phyloP scores from a whole-genome alignment of 2,888 invertebrate species.

The Aphrophora alni region DNA sequence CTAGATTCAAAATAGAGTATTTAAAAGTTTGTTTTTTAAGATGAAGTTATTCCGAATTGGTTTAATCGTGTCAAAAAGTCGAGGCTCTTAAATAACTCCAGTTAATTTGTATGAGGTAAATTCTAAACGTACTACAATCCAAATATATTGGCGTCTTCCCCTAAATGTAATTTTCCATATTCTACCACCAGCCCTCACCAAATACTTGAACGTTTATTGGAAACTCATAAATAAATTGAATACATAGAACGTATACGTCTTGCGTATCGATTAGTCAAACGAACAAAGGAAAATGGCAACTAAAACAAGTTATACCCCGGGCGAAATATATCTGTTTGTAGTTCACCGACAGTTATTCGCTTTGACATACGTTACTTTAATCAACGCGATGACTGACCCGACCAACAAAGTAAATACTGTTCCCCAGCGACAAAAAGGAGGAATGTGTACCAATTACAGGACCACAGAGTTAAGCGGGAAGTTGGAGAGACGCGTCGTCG shows the following conservation, averaged over 20 bases:
- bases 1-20: too few relatives aligned
- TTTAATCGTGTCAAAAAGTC: too few relatives aligned
- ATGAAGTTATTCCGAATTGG: too few relatives aligned
- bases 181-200: too few relatives aligned
- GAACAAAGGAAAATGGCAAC: not conserved
- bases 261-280: not conserved
- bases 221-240: too few relatives aligned
- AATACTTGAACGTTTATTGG: too few relatives aligned
- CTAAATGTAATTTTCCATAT: too few relatives aligned
- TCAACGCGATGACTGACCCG: conserved; percentile 3
- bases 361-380: conserved; percentile 2
- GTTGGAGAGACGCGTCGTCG: not conserved
- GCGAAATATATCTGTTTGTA: not conserved
- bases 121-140: too few relatives aligned
- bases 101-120: too few relatives aligned
- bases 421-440: not conserved
- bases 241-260: not conserved
- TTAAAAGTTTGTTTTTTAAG: too few relatives aligned
- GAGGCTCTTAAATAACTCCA: too few relatives aligned
- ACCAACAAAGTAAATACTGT: conserved; percentile 1
- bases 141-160: too few relatives aligned
- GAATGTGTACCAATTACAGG: not conserved
- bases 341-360: not conserved
- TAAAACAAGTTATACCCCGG: not conserved
- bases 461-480: not conserved